phyloP scores from a whole-genome alignment of 1,140 invertebrate genomes.

The Drosophila lacertosa region DNA sequence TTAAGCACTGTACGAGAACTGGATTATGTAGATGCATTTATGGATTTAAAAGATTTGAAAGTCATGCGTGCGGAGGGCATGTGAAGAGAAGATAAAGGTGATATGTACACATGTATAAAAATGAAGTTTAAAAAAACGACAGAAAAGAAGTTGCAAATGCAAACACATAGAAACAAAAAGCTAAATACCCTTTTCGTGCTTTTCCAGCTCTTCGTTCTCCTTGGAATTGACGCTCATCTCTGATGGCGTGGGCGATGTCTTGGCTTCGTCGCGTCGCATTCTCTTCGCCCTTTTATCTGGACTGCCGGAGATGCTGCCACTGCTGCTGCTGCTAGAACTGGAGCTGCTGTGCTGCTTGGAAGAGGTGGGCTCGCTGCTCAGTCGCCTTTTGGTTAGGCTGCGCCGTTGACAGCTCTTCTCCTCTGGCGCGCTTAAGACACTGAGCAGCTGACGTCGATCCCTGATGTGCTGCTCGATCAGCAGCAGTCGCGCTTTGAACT shows the following conservation, averaged over 20 bases:
- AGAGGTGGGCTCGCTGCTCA: constrained; percentile 33
- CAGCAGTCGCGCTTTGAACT: constrained; percentile 50
- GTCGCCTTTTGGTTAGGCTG: constrained; percentile 40
- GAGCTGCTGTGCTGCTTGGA: constrained; percentile 13
- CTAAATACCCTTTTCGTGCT: constrained; percentile 65
- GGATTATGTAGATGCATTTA: constrained; percentile 4
- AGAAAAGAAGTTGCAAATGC: too few relatives aligned
- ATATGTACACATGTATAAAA: constrained; percentile 7
- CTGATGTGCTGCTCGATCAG: constrained; percentile 51
- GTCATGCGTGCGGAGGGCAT: constrained; percentile 51
- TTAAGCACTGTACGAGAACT: constrained; percentile 8
- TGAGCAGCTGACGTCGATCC: constrained; percentile 33
- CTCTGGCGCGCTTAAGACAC: constrained; percentile 28
- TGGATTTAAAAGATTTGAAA: constrained; percentile 3
- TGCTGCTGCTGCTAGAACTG: constrained; percentile 47
- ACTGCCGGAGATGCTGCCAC: constrained; percentile 40
- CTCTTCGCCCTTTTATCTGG: constrained; percentile 43
- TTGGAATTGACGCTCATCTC: constrained; percentile 77
- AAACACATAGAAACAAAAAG: too few relatives aligned
- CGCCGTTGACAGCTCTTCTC: constrained; percentile 25
- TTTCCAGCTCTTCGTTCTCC: constrained; percentile 75
- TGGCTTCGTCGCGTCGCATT: constrained; percentile 36
- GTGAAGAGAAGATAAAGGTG: constrained; percentile 58
- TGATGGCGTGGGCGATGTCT: constrained; percentile 71
- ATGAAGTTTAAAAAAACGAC: not conserved